Evolutionary conservation across 2,888 invertebrate species (phyloP).

Genomic region (Cerastis leucographa): DNA sequence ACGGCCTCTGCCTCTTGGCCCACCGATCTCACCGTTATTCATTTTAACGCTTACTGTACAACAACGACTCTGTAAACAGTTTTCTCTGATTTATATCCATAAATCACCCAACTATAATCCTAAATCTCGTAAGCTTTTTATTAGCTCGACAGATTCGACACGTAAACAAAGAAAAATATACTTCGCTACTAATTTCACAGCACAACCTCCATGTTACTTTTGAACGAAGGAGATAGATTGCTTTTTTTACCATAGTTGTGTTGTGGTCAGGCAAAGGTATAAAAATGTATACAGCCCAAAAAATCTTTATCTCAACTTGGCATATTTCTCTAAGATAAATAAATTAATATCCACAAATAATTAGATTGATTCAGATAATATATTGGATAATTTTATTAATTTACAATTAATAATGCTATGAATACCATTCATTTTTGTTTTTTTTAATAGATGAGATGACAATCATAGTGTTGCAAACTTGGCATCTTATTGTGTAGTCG

Average conservation of each 20-base stretch:
- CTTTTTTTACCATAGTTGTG: constrained; percentile 48
- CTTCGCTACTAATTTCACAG: constrained; percentile 80
- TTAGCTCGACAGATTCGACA: constrained; percentile 81
- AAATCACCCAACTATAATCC: constrained; percentile 72
- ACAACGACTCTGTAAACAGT: constrained; percentile 69
- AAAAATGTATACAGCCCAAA: constrained; percentile 21
- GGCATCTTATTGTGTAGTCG: not conserved
- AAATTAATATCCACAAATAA: not conserved
- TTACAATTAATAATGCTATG: not conserved
- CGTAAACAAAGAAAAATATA: constrained; percentile 89
- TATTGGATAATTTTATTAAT: not conserved
- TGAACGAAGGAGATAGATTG: constrained; percentile 68
- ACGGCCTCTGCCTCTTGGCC: constrained; percentile 88
- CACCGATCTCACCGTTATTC: constrained; percentile 90
- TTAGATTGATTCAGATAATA: not conserved
- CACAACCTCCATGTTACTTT: constrained; percentile 86
- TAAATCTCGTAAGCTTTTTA: constrained; percentile 61
- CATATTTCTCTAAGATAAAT: not conserved
- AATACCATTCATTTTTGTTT: not conserved
- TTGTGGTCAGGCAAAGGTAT: constrained; percentile 51
- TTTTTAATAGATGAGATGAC: not conserved
- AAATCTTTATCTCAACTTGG: not conserved
- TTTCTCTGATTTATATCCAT: constrained; percentile 81
- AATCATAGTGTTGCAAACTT: not conserved
- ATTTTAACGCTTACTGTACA: constrained; percentile 80